Conservation (phyloP, 92 coral and sea anemone genomes). For the Heliopora coerulea region DNA sequence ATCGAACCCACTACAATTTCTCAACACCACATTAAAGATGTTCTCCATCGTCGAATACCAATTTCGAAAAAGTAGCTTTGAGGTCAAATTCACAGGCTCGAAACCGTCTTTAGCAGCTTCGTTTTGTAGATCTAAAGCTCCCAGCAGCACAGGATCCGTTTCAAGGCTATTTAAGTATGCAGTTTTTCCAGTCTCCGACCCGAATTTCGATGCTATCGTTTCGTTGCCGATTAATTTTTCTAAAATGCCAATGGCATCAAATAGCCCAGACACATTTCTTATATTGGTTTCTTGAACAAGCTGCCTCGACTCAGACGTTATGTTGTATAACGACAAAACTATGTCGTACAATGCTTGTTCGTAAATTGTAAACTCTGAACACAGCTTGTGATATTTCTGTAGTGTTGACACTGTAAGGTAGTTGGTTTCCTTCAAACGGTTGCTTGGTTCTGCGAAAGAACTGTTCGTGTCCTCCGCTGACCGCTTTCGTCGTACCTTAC, state of each 20-base stretch:
- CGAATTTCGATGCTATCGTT: constrained; percentile 2
- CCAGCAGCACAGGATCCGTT: constrained; percentile 45
- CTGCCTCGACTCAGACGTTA: constrained; percentile 44
- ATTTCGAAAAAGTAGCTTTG: constrained; percentile 47
- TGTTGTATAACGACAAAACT: constrained; percentile 45
- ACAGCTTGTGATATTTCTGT: constrained; percentile 53
- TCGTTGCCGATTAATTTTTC: constrained; percentile 25
- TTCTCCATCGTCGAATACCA: constrained; percentile 73
- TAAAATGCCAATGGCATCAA: constrained; percentile 3
- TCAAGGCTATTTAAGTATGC: constrained; percentile 19
- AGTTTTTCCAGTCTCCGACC: constrained; percentile 49
- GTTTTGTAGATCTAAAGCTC: constrained; percentile 12
- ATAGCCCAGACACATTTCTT: constrained; percentile 4
- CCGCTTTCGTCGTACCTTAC: constrained; percentile 46
- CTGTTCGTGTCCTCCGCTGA: constrained; percentile 21
- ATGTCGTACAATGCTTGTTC: constrained; percentile 53
- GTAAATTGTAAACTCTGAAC: constrained; percentile 62
- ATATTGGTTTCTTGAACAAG: neutral
- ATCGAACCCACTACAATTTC: constrained; percentile 55
- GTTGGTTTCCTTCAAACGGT: neutral
- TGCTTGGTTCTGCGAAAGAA: neutral
- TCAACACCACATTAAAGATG: constrained; percentile 50
- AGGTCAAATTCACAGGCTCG: constrained; percentile 38
- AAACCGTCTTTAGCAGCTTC: constrained; percentile 22
- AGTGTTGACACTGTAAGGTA: constrained; percentile 29